Evolutionary conservation across 2,113 vertebrate genomes (phyloP).

Genomic region (Orcinus orca): DNA sequence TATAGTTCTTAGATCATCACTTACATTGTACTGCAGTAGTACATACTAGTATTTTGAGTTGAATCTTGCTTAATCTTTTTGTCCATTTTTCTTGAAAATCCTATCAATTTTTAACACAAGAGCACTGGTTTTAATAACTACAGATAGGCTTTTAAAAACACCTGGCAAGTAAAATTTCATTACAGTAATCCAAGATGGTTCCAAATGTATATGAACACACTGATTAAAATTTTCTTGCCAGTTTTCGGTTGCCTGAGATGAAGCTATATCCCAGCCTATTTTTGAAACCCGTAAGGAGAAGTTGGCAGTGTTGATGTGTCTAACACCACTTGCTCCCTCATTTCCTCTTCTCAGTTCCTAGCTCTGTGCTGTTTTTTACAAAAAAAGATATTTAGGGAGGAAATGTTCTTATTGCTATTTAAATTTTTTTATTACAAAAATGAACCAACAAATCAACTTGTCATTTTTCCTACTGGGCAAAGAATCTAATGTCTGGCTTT

Average conservation of each 20-base stretch:
- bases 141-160: constrained; percentile 10
- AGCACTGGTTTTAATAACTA: not conserved
- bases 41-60: not conserved
- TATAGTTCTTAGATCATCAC: not conserved
- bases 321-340: not conserved
- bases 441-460: not conserved
- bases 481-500: not conserved
- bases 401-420: not conserved
- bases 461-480: not conserved
- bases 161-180: not conserved
- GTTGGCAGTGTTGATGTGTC: not conserved
- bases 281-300: not conserved
- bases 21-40: not conserved
- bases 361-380: not conserved
- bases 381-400: not conserved
- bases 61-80: not conserved
- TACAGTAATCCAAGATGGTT: not conserved
- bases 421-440: not conserved
- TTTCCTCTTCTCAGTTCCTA: constrained; percentile 3
- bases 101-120: not conserved
- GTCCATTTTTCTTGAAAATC: not conserved
- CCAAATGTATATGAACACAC: not conserved
- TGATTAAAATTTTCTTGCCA: not conserved
- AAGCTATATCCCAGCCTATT: not conserved
- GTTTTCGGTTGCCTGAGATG: not conserved